These are phyloP conservation scores for Astropecten irregularis DNA, from an alignment of 53 echinoderm and acorn worm species.

Conservation along the genomic window DNA sequence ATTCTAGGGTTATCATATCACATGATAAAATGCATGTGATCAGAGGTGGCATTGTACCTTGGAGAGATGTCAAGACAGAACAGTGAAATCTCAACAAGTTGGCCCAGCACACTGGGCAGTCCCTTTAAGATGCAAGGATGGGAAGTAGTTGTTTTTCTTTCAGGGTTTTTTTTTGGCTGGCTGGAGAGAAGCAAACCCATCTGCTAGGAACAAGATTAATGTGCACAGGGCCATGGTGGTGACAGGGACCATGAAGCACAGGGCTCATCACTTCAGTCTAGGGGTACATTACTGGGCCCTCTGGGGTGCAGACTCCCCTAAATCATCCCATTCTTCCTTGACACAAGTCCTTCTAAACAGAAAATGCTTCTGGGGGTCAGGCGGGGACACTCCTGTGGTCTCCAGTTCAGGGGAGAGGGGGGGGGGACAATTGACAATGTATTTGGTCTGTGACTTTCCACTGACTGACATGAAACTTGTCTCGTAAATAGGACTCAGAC, in stretches of 20 bases:
- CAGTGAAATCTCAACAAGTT: no score
- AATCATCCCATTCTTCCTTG: conserved; percentile 23
- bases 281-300: conserved; percentile 1
- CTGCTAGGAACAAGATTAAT: conserved; percentile 37
- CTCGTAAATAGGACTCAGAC: no score
- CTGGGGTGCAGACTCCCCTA: conserved; percentile 33
- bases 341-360: neutral
- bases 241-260: conserved; percentile 36
- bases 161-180: conserved; percentile 17
- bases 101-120: neutral
- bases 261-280: conserved; percentile 7
- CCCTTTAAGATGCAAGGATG: neutral
- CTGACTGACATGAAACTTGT: conserved; percentile 14
- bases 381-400: conserved; percentile 1
- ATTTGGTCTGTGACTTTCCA: conserved; percentile 25
- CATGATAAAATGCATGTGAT: no score
- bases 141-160: no score
- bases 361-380: conserved; percentile 28
- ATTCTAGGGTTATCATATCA: no score
- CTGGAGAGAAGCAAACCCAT: conserved; percentile 33
- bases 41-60: no score
- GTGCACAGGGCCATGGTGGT: conserved; percentile 41
- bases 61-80: no score
- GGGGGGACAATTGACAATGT: conserved; percentile 32
- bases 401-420: conserved; percentile 16